These are phyloP conservation scores for Callorhinus ursinus DNA, from an alignment of 2,113 vertebrate genomes.

Conservation along the genomic window DNA sequence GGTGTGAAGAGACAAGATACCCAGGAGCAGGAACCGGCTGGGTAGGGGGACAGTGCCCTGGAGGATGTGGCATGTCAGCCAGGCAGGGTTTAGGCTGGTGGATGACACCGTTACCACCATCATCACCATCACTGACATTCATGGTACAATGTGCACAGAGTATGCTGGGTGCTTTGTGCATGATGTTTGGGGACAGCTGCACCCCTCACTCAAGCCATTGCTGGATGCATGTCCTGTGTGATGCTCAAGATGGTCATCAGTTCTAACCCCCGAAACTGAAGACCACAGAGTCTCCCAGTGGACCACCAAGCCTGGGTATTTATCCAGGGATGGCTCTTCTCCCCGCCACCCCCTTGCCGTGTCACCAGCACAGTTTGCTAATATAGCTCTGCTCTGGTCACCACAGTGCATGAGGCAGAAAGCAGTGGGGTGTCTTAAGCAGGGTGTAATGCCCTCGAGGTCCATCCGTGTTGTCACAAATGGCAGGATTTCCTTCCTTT, in stretches of 20 bases:
- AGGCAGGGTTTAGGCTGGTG: not conserved
- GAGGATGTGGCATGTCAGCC: not conserved
- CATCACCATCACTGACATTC: no score
- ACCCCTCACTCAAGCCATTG: not conserved
- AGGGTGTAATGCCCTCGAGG: not conserved
- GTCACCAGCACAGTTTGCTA: not conserved
- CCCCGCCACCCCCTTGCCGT: not conserved
- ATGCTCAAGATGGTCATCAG: not conserved
- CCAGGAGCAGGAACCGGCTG: not conserved
- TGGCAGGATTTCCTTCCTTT: not conserved
- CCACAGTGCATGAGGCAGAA: not conserved
- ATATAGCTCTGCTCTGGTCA: no score
- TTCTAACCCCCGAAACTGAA: not conserved
- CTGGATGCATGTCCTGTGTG: not conserved
- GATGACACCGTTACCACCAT: not conserved
- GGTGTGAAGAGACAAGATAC: not conserved
- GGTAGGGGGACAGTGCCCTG: not conserved
- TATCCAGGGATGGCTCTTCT: not conserved
- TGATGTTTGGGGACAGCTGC: not conserved
- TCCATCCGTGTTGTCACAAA: not conserved
- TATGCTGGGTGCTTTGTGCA: accelerated
- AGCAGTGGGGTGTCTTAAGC: not conserved
- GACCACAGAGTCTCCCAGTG: accelerated
- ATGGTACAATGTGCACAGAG: not conserved
- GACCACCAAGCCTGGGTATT: not conserved